These are phyloP conservation scores for Helostoma temminkii DNA, from an alignment of 2,797 vertebrate species.

Conservation along the genomic window DNA sequence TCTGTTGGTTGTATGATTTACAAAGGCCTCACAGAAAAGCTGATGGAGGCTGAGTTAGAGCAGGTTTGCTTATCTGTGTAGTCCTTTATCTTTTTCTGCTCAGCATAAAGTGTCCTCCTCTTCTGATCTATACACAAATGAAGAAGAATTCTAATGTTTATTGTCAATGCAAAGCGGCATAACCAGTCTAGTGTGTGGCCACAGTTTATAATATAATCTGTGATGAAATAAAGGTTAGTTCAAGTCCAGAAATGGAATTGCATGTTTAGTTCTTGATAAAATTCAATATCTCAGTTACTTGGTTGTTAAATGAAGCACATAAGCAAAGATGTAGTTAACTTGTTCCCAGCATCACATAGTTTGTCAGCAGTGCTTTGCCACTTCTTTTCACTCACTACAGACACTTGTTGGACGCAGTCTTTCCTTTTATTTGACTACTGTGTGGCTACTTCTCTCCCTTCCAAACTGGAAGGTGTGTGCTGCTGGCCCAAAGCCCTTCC, in stretches of 20 bases:
- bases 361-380: background rate
- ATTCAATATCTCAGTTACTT: background rate
- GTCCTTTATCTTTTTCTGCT: conserved; percentile 15
- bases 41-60: conserved; percentile 1
- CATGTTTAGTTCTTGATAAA: background rate
- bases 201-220: conserved; percentile 22
- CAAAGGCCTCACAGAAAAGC: conserved; percentile 8
- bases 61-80: conserved; percentile 41
- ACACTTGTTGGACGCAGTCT: conserved; percentile 22
- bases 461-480: conserved; percentile 47
- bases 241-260: conserved; percentile 29
- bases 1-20: conserved; percentile 25
- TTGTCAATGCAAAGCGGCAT: conserved; percentile 60
- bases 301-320: background rate
- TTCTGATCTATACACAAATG: conserved; percentile 47
- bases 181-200: background rate
- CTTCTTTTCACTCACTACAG: conserved; percentile 7
- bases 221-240: background rate
- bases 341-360: background rate
- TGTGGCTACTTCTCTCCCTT: conserved; percentile 26
- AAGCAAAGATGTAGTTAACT: background rate
- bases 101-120: conserved; percentile 7
- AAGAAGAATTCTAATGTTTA: conserved; percentile 27
- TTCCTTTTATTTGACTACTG: conserved; percentile 32
- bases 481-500: conserved; percentile 35